Evolutionary conservation across 2,888 invertebrate genomes (phyloP).

Genomic region (Strigamia transsilvanica): DNA sequence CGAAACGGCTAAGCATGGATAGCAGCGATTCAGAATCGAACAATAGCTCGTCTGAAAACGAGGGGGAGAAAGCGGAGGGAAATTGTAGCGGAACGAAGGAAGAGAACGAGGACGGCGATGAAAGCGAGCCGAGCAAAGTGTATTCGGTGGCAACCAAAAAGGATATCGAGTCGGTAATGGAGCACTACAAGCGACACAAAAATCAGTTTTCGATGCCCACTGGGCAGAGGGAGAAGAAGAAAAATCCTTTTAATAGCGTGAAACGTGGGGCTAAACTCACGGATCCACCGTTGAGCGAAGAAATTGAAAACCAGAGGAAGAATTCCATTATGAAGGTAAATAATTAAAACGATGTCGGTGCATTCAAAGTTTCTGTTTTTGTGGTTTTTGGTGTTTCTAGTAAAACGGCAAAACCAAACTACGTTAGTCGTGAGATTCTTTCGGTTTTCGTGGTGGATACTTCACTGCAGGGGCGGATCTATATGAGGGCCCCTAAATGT

Average conservation of each 20-base stretch:
- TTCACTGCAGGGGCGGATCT: too few species aligned
- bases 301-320: conserved; percentile 83
- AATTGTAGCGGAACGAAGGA: conserved; percentile 58
- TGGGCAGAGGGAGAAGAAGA: conserved; percentile 54
- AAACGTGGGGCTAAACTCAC: conserved; percentile 54
- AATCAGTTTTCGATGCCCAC: conserved; percentile 66
- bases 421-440: too few species aligned
- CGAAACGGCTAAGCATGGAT: conserved; percentile 56
- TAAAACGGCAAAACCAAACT: too few species aligned
- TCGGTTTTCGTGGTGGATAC: too few species aligned
- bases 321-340: conserved; percentile 82
- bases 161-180: conserved; percentile 67
- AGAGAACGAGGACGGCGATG: conserved; percentile 55
- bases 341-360: neutral
- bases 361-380: too few species aligned
- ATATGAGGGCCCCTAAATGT: too few species aligned
- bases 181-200: conserved; percentile 69
- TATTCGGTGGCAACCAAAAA: conserved; percentile 66
- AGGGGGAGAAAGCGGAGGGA: conserved; percentile 61
- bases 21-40: conserved; percentile 61
- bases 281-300: conserved; percentile 70
- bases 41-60: conserved; percentile 62
- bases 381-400: too few species aligned
- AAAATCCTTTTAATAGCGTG: conserved; percentile 57
- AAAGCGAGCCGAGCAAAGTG: conserved; percentile 60